These are phyloP conservation scores for Hypercompe scribonia DNA, from an alignment of 2,888 invertebrate species.

Conservation along the genomic window DNA sequence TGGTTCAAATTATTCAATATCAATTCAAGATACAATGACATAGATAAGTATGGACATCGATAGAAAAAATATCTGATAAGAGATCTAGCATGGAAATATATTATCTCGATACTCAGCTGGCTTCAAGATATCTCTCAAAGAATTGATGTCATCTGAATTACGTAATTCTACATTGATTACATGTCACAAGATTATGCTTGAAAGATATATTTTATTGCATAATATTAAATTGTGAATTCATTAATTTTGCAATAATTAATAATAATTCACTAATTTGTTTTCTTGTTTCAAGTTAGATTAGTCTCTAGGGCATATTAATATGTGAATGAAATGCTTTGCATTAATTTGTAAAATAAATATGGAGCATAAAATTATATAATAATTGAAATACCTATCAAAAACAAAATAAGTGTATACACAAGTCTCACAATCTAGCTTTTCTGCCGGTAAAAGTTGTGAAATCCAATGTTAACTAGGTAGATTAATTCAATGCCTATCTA, in stretches of 20 bases:
- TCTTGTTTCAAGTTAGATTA: too few relatives aligned
- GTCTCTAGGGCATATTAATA: too few relatives aligned
- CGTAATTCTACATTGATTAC: background rate
- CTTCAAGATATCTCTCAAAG: background rate
- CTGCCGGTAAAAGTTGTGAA: too few relatives aligned
- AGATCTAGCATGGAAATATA: background rate
- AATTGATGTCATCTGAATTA: background rate
- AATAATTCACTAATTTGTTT: too few relatives aligned
- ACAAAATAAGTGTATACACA: too few relatives aligned
- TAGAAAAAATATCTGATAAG: background rate
- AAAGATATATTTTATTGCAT: background rate
- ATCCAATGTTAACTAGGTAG: too few relatives aligned
- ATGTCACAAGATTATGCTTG: background rate
- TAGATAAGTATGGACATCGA: background rate
- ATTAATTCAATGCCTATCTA: too few relatives aligned
- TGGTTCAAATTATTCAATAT: background rate
- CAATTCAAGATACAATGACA: background rate
- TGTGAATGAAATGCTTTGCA: too few relatives aligned
- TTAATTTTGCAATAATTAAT: background rate
- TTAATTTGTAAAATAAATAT: too few relatives aligned
- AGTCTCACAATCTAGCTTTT: too few relatives aligned
- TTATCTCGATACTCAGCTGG: background rate
- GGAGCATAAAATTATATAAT: too few relatives aligned
- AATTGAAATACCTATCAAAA: too few relatives aligned
- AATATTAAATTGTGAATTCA: background rate